phyloP scores from a whole-genome alignment of 1,140 invertebrate species.

The Formica selysi region DNA sequence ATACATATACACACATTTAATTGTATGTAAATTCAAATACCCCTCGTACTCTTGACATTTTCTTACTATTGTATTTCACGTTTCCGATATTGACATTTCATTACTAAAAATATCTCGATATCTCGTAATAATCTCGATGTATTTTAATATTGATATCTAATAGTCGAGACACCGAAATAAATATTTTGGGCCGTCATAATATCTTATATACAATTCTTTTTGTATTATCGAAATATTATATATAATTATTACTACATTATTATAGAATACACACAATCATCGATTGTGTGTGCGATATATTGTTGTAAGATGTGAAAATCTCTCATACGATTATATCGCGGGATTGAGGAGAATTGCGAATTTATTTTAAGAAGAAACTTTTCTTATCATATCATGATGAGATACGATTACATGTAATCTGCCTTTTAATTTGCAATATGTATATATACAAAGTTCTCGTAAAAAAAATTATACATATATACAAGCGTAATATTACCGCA shows the following conservation, averaged over 20 bases:
- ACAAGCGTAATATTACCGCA: neutral
- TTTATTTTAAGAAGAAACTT: neutral
- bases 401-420: neutral
- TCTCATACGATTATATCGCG: neutral
- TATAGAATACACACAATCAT: neutral
- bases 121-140: neutral
- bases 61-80: neutral
- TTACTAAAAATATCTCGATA: neutral
- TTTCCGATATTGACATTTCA: neutral
- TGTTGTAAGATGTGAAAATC: constrained; percentile 2
- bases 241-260: neutral
- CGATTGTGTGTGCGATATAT: neutral
- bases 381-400: neutral
- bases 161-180: neutral
- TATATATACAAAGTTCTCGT: neutral
- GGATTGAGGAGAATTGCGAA: neutral
- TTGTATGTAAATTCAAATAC: neutral
- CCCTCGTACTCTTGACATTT: neutral
- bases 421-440: neutral
- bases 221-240: neutral
- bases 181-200: neutral
- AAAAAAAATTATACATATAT: constrained; percentile 28
- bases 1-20: neutral
- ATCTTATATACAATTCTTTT: neutral
- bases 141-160: neutral